Percentiles rank a stretch among this genome's conserved stretches.
Evolutionary conservation across 2,797 vertebrate species (phyloP).

Genomic region (Pseudochaenichthys georgianus): DNA sequence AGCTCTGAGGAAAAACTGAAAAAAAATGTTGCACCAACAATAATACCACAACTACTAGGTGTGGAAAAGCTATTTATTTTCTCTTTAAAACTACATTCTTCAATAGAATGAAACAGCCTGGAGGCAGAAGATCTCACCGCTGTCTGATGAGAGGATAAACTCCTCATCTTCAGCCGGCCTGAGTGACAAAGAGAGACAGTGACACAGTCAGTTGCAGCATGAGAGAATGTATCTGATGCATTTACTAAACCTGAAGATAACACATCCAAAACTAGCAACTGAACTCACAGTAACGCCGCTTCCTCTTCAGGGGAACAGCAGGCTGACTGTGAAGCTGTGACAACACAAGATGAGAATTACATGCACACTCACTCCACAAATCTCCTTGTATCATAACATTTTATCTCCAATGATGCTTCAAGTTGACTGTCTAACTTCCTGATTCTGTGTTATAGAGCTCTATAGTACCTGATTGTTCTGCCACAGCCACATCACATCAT

Average conservation of each 20-base stretch:
- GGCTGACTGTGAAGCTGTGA: constrained; percentile 79
- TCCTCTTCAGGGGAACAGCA: constrained; percentile 82
- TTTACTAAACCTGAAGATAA: constrained; percentile 22
- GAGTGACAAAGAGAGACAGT: constrained; percentile 35
- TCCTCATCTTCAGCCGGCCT: constrained; percentile 93
- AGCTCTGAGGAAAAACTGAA: not conserved
- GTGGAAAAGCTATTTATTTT: not conserved
- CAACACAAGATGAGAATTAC: constrained; percentile 46
- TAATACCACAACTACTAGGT: not conserved
- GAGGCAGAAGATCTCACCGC: constrained; percentile 57
- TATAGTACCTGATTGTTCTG: constrained; percentile 96
- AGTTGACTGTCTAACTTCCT: not conserved
- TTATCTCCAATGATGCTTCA: constrained; percentile 5
- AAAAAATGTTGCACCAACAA: not conserved
- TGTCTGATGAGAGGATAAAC: constrained; percentile 79
- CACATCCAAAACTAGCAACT: constrained; percentile 30
- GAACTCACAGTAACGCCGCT: constrained; percentile 80
- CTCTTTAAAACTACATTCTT: not conserved
- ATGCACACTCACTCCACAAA: constrained; percentile 7
- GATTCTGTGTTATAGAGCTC: not conserved
- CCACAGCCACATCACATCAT: constrained; percentile 98
- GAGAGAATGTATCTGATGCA: constrained; percentile 21
- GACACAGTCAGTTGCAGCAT: constrained; percentile 1
- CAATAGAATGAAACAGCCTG: not conserved
- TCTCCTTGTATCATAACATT: not conserved